phyloP scores from a whole-genome alignment of 2,888 invertebrate genomes.

The Hemicrepidius hirtus region DNA sequence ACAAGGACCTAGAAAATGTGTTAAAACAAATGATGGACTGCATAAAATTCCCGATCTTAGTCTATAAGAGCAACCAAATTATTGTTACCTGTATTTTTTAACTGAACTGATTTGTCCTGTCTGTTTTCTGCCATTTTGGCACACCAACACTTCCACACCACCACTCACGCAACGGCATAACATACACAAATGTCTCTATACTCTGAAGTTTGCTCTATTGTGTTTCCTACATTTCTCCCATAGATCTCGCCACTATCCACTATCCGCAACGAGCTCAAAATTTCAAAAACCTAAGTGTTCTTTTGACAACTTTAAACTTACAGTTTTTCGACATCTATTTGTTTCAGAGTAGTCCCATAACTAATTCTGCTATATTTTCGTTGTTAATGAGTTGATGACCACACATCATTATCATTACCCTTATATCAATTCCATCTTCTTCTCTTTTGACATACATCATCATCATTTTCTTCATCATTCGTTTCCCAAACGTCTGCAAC shows the following conservation, averaged over 20 bases:
- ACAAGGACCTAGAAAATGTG: constrained; percentile 51
- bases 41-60: constrained; percentile 29
- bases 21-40: constrained; percentile 21
- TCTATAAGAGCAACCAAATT: constrained; percentile 46
- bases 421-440: no score
- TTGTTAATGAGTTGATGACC: no score
- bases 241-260: constrained; percentile 19
- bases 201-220: constrained; percentile 41
- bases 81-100: constrained; percentile 69
- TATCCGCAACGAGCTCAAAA: no score
- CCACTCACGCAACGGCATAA: constrained; percentile 65
- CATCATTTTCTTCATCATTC: no score
- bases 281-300: no score
- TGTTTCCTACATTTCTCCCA: neutral
- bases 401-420: no score
- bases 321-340: no score
- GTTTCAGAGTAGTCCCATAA: no score
- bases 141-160: constrained; percentile 66
- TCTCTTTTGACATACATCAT: no score
- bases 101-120: constrained; percentile 69
- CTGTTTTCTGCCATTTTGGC: constrained; percentile 72
- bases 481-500: no score
- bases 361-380: no score
- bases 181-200: constrained; percentile 53
- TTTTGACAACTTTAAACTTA: no score